Percentiles rank a stretch among this genome's conserved stretches.
These are phyloP conservation scores for Pseudoips prasinana DNA, from an alignment of 2,888 invertebrate species.

Conservation along the genomic window DNA sequence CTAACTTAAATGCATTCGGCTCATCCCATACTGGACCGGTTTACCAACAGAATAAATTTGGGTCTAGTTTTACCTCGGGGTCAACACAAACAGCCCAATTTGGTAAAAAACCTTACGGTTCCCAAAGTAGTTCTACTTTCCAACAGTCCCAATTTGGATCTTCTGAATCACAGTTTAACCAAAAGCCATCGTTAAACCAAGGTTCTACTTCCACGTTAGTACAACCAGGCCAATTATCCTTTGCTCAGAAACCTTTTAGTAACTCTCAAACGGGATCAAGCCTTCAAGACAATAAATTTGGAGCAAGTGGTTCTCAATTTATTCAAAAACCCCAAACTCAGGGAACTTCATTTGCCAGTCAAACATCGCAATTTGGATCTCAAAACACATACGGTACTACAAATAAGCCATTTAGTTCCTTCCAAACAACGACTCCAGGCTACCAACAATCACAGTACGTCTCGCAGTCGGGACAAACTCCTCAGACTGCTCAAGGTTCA, in stretches of 20 bases:
- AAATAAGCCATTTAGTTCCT: not conserved
- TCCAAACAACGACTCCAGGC: not conserved
- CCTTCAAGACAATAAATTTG: not conserved
- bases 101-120: constrained; percentile 9
- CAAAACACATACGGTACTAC: too few species aligned
- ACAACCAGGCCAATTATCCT: not conserved
- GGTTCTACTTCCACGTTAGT: too few species aligned
- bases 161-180: not conserved
- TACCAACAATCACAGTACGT: constrained; percentile 10
- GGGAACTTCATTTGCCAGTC: not conserved
- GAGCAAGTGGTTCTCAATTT: constrained; percentile 8
- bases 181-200: not conserved
- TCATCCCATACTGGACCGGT: not conserved
- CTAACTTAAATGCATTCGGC: too few species aligned
- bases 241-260: constrained; percentile 11
- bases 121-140: not conserved
- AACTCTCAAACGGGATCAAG: constrained; percentile 5
- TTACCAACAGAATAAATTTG: not conserved
- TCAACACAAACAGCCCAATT: constrained; percentile 7
- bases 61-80: not conserved
- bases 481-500: too few species aligned
- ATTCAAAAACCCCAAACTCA: constrained; percentile 5
- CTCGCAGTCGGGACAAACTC: too few species aligned
- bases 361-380: too few species aligned
- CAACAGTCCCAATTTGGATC: not conserved